Evolutionary conservation across 2,888 invertebrate genomes (phyloP).

Genomic region (Cantharis lateralis): DNA sequence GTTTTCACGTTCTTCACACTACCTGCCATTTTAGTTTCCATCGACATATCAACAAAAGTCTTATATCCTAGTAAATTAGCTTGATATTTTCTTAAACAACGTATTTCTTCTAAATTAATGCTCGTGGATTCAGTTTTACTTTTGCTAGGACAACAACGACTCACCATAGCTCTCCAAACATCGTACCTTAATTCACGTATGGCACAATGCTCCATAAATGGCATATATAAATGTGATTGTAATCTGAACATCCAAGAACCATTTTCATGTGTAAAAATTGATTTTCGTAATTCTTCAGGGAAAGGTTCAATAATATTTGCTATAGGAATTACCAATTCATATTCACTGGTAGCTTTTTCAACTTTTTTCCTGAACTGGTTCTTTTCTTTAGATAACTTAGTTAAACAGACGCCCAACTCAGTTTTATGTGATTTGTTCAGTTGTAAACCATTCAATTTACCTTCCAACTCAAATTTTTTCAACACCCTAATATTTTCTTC

Average conservation of each 20-base stretch:
- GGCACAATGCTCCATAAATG: conserved; percentile 85
- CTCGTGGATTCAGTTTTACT: conserved; percentile 72
- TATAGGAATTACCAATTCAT: conserved; percentile 70
- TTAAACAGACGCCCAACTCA: conserved; percentile 61
- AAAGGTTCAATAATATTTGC: conserved; percentile 67
- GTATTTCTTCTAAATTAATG: conserved; percentile 76
- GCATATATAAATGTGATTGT: conserved; percentile 71
- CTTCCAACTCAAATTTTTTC: conserved; percentile 80
- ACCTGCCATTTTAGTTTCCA: conserved; percentile 94
- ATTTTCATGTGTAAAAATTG: conserved; percentile 57
- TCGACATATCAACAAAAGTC: conserved; percentile 82
- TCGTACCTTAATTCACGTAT: conserved; percentile 79
- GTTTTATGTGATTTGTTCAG: conserved; percentile 60
- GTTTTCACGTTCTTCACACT: conserved; percentile 74
- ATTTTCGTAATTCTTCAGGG: conserved; percentile 69
- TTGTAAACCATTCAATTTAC: conserved; percentile 80
- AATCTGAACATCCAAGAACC: conserved; percentile 87
- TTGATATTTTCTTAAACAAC: conserved; percentile 68
- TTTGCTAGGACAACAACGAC: conserved; percentile 69
- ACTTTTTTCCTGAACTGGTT: conserved; percentile 70
- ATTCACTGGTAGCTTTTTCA: conserved; percentile 67
- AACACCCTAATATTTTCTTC: conserved; percentile 73
- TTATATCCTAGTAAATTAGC: conserved; percentile 82
- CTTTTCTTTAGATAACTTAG: conserved; percentile 63
- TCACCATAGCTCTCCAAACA: conserved; percentile 79